Evolutionary conservation across 2,888 invertebrate species (phyloP), one percentile per base, ranked within the genome.

Genomic region (Eubasilissa splendida): DNA sequence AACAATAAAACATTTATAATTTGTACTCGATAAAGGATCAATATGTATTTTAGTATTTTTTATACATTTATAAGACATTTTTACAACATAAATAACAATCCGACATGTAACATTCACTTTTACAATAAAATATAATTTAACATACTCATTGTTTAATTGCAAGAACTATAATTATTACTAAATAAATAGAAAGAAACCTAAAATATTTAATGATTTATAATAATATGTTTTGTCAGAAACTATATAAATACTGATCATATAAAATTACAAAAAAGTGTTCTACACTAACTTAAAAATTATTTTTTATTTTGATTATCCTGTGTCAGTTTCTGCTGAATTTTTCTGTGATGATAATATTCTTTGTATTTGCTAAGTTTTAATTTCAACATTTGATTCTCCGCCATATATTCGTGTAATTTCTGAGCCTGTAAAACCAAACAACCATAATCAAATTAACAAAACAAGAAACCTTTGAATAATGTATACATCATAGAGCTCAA

Each of bases 371-470:
- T 86, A 65, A 90, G 91, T 0, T 90, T 88, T 81, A 88, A 90
- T 85, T 91, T 91, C 12, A 92, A 85, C 85, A 90, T 91, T 70
- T 88, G 86, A 83, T 92, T 89, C 85, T 89, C 90, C 83, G 88
- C 89, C 87, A 90, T 87, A n/a, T 89, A 87, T 79, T 90, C 89
- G 0, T 88, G 87, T 68, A 90, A 82, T 84, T 90, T 88, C 85
- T 91, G 90, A 80, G 89, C 90, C 91, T 92, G 87, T n/a, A 87
- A 86, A 78, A 42, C 82, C 78, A 79, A 31, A 76, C 11, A 3
- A 12, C 12, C 12, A 12, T 7, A 59, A 5, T n/a, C 50, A 50
- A 11, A 70, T 3, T 50, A 10, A 70, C 9, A 70, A 42, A 59
- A 1, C 22, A 1, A 22, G 22, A 22, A 22, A 22, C 22, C 1